phyloP scores from a whole-genome alignment of 1,140 invertebrate species.

The Dufourea novaeangliae region DNA sequence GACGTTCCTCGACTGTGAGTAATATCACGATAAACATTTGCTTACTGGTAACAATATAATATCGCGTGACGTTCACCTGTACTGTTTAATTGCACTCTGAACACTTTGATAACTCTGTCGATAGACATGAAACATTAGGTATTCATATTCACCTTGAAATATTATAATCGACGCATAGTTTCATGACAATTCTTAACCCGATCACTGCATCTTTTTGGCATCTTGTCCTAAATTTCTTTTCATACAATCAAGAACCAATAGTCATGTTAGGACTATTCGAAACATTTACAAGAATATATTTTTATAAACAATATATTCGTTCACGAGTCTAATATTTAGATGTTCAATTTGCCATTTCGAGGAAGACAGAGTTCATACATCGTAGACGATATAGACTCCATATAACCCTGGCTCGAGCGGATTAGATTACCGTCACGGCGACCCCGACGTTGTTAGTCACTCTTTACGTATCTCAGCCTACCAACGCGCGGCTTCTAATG shows the following conservation, averaged over 20 bases:
- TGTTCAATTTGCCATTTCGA: background rate
- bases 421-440: slow-evolving; percentile 61
- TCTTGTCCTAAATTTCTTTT: too few relatives aligned
- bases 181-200: too few relatives aligned
- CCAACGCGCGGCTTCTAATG: slow-evolving; percentile 36
- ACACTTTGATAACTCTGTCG: background rate
- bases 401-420: slow-evolving; percentile 11
- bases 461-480: slow-evolving; percentile 35
- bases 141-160: background rate
- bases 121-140: background rate
- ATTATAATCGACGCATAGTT: background rate
- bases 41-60: slow-evolving; percentile 17
- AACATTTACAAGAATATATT: too few relatives aligned
- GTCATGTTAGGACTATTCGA: too few relatives aligned
- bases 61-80: slow-evolving; percentile 28
- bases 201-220: too few relatives aligned
- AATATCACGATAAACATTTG: slow-evolving; percentile 37
- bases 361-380: background rate
- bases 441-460: slow-evolving; percentile 56
- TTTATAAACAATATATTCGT: too few relatives aligned
- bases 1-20: slow-evolving; percentile 24
- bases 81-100: background rate
- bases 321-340: too few relatives aligned
- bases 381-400: background rate
- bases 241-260: too few relatives aligned